Percentiles rank a stretch among this genome's conserved stretches.
These are phyloP conservation scores for Caenorhabditis imperialis DNA, from an alignment of 2,888 invertebrate species.

Conservation along the genomic window DNA sequence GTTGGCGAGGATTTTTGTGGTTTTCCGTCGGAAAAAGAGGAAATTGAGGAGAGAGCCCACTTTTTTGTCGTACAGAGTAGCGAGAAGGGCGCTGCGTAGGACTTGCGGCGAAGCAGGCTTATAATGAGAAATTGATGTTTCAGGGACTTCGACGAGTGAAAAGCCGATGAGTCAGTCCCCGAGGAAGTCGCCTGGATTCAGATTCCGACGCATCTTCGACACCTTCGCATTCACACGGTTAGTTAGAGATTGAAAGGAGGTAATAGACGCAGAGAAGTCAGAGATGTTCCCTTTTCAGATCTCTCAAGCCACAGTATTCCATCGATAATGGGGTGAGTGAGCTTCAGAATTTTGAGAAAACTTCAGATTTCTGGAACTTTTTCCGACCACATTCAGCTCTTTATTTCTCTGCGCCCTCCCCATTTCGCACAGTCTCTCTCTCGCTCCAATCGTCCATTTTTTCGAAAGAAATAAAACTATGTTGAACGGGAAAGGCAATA, in stretches of 20 bases:
- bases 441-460: constrained; percentile 24
- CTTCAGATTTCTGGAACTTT: not conserved
- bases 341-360: not conserved
- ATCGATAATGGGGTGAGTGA: constrained; percentile 24
- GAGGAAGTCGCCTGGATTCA: constrained; percentile 38
- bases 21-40: too few relatives aligned
- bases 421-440: constrained; percentile 4
- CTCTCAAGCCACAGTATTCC: constrained; percentile 29
- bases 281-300: constrained; percentile 8
- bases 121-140: too few relatives aligned
- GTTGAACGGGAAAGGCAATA: constrained; percentile 27
- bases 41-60: too few relatives aligned
- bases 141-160: constrained; percentile 23
- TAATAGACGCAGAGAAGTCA: not conserved
- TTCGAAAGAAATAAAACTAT: constrained; percentile 46
- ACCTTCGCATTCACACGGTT: constrained; percentile 41
- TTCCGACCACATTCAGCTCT: constrained; percentile 26
- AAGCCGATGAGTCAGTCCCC: constrained; percentile 18
- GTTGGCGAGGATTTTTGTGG: too few relatives aligned
- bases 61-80: too few relatives aligned
- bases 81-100: too few relatives aligned
- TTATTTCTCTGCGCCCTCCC: constrained; percentile 8
- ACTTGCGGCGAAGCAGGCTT: too few relatives aligned
- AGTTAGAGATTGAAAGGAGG: not conserved
- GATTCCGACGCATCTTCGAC: constrained; percentile 44